Conservation (phyloP, 2,888 invertebrate genomes). For the Monochamus alternatus region DNA sequence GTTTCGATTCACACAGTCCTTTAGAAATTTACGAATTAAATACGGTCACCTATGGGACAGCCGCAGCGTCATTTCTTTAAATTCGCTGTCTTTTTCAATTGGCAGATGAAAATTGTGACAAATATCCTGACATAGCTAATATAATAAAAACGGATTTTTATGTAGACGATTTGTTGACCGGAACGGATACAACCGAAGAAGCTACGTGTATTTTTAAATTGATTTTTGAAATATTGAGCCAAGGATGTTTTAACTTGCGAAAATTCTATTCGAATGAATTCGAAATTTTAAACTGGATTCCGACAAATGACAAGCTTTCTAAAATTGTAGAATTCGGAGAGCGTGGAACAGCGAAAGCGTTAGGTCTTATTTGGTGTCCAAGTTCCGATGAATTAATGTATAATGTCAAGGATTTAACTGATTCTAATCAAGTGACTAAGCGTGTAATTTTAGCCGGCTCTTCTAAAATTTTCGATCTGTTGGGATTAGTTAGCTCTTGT, state of each 20-base stretch:
- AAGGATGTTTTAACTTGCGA: conserved; percentile 21
- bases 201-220: conserved; percentile 22
- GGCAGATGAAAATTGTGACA: conserved; percentile 5
- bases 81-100: conserved; percentile 22
- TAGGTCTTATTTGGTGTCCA: conserved; percentile 11
- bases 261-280: conserved; percentile 15
- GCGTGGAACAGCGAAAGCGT: not conserved
- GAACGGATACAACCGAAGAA: conserved; percentile 36
- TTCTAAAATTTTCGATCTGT: conserved; percentile 18
- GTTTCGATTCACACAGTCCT: conserved; percentile 1
- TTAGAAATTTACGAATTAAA: not conserved
- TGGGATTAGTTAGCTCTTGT: not conserved
- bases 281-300: conserved; percentile 10
- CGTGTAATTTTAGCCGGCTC: not conserved
- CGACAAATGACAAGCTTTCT: not conserved
- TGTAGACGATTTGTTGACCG: conserved; percentile 29
- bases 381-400: not conserved
- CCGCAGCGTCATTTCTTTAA: not conserved
- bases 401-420: not conserved
- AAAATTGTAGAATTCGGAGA: conserved; percentile 16
- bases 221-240: conserved; percentile 5
- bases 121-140: conserved; percentile 27
- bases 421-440: not conserved
- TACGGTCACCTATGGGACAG: too few species aligned
- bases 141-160: conserved; percentile 34